A percentile compares a stretch with the other conserved stretches of the same genome.
These are phyloP conservation scores for Xestia ashworthii DNA, from an alignment of 2,888 invertebrate species.

Conservation along the genomic window DNA sequence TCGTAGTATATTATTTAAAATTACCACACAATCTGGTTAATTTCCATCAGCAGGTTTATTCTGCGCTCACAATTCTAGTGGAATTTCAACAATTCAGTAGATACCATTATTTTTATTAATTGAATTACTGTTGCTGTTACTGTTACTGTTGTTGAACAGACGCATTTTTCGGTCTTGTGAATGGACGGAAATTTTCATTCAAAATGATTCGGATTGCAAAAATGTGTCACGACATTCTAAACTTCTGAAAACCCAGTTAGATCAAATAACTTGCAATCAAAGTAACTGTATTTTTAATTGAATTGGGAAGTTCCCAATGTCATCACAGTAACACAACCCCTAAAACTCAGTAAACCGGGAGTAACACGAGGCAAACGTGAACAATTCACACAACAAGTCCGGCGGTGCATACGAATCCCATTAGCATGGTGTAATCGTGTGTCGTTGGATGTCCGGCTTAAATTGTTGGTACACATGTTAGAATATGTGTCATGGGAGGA, in stretches of 20 bases:
- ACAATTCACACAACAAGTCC: conserved; percentile 56
- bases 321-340: background rate
- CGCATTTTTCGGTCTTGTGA: background rate
- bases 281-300: background rate
- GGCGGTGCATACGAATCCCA: conserved; percentile 75
- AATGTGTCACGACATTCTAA: background rate
- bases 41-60: background rate
- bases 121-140: too few species aligned
- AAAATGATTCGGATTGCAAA: background rate
- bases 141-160: background rate
- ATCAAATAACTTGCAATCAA: background rate
- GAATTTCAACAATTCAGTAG: background rate
- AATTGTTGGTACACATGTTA: conserved; percentile 23
- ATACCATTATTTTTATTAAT: background rate
- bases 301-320: background rate
- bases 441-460: conserved; percentile 63
- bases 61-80: background rate
- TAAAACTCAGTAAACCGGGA: conserved; percentile 20
- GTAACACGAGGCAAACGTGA: conserved; percentile 27
- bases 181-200: background rate
- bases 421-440: conserved; percentile 85
- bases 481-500: conserved; percentile 16
- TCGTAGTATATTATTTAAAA: background rate
- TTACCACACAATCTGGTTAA: background rate
- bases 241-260: background rate